phyloP scores from a whole-genome alignment of 2,113 vertebrate species.

The Callocephalon fimbriatum region DNA sequence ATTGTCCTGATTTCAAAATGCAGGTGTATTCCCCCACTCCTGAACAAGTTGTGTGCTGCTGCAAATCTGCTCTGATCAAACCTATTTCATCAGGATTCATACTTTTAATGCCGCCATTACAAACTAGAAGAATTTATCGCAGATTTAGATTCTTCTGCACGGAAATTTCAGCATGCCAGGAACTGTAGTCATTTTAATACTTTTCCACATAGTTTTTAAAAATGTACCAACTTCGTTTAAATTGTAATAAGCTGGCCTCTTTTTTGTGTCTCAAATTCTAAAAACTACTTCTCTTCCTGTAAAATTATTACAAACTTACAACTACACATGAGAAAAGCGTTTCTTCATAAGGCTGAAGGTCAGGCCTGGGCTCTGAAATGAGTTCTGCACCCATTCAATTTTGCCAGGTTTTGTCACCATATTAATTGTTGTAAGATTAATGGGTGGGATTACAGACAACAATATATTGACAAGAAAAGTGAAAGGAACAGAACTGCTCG shows the following conservation, averaged over 20 bases:
- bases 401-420: neutral
- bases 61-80: neutral
- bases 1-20: neutral
- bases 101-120: accelerated
- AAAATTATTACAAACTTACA: neutral
- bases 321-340: neutral
- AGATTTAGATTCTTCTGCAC: too few species aligned
- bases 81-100: neutral
- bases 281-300: neutral
- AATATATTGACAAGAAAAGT: neutral
- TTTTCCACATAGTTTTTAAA: accelerated
- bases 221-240: neutral
- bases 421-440: neutral
- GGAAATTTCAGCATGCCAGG: neutral
- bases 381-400: neutral
- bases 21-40: neutral
- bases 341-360: neutral
- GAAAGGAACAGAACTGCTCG: neutral
- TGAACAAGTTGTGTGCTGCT: neutral
- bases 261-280: neutral
- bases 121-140: neutral
- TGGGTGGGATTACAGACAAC: accelerated
- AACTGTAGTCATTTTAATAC: neutral
- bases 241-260: neutral
- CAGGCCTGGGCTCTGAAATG: neutral